phyloP scores from a whole-genome alignment of 2,113 vertebrate genomes.

The Bubalus kerabau region DNA sequence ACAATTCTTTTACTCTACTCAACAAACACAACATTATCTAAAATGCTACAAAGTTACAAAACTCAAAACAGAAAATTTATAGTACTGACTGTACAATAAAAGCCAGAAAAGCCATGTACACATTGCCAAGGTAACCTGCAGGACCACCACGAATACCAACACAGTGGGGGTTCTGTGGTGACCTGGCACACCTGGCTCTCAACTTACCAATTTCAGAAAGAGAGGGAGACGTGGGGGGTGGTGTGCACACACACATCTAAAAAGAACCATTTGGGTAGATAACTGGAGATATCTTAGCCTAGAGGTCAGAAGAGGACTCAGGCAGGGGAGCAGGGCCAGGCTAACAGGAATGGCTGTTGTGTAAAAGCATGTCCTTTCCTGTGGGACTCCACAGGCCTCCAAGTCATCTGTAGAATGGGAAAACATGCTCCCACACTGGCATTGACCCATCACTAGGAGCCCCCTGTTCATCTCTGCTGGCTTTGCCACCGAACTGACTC shows the following conservation, averaged over 20 bases:
- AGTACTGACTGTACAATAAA: background rate
- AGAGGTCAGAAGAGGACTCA: background rate
- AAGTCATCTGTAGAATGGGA: background rate
- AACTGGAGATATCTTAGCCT: background rate
- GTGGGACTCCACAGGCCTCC: background rate
- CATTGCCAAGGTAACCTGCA: background rate
- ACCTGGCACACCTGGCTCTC: background rate
- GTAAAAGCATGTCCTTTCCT: background rate
- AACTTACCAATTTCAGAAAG: background rate
- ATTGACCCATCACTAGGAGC: background rate
- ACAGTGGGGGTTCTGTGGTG: background rate
- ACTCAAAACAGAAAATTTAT: slow-evolving; percentile 1
- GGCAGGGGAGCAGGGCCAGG: background rate
- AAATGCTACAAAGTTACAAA: slow-evolving; percentile 77
- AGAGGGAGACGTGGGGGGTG: background rate
- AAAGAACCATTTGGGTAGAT: background rate
- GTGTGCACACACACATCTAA: accelerated
- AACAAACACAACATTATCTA: slow-evolving; percentile 71
- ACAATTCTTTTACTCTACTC: slow-evolving; percentile 64
- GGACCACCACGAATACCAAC: background rate
- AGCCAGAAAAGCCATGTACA: background rate
- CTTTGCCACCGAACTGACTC: background rate
- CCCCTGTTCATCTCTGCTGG: background rate
- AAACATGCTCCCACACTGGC: background rate
- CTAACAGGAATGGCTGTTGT: background rate